Evolutionary conservation across 2,797 vertebrate species (phyloP), one percentile per base, ranked within the genome.

Genomic region (Pseudocheirus occidentalis): DNA sequence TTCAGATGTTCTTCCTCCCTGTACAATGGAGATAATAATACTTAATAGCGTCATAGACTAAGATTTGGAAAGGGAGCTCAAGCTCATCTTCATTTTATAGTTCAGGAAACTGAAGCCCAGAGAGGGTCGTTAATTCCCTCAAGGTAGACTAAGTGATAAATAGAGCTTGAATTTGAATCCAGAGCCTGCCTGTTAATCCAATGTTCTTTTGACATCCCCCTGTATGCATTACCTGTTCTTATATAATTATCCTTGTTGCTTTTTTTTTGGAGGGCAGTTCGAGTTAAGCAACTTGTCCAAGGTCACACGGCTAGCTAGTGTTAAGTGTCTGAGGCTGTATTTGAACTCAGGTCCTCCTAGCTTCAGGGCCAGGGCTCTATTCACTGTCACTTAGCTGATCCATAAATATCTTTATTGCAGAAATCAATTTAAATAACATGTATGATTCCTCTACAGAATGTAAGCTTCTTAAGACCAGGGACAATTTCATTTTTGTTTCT

Each of bases 141-240:
- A 92, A 73, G 13, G 16, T 94, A 66, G 94, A 40, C 50, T 13
- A 46, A 29, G 40, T 90, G 89, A 18, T 34, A 91, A 91, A 46
- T 54, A 55, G 91, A 94, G 5, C 46, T 94, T 0, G 10, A 3
- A 5, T 95, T 95, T 87, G 58, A 96, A 94, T 40, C 28, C 54
- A 5, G 27, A 92, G 34, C 96, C 73, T 55, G 55, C 81, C 53
- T 90, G 27, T 58, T 29, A 27, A 81, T 46, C 7, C 21, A 46
- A 46, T 27, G 3, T 46, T 27, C 40, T 81, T 81, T 46, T 27
- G 21, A 46, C 9, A 27, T 46, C 40, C 21, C 40, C 29, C 24
- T 11, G 11, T 27, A 27, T 46, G 11, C 73, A 81, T 9, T 46
- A 81, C 40, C 2, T 46, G 9, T 24, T 21, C 40, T 81, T 31